Evolutionary conservation across 1,140 invertebrate genomes (phyloP).

Genomic region (Drosophila pallidifrons): DNA sequence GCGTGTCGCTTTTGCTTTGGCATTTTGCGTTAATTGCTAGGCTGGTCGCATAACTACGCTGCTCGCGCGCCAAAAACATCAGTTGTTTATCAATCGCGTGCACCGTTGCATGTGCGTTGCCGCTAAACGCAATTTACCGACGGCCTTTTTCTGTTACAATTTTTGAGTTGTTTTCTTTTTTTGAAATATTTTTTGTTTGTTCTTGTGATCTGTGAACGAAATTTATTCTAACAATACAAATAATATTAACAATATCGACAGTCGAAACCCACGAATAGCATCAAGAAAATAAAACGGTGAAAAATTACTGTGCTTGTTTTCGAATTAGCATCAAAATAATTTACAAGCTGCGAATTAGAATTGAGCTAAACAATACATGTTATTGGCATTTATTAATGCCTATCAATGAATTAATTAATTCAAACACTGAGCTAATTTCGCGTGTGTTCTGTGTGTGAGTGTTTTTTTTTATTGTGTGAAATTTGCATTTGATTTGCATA

Average conservation of each 20-base stretch:
- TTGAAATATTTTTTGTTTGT: conserved; percentile 42
- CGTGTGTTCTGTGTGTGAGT: conserved; percentile 20
- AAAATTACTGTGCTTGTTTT: conserved; percentile 2
- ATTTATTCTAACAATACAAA: conserved; percentile 19
- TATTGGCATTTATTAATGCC: conserved; percentile 37
- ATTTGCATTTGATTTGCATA: conserved; percentile 34
- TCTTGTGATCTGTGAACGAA: conserved; percentile 31
- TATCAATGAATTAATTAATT: conserved; percentile 17
- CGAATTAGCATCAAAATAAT: conserved; percentile 31
- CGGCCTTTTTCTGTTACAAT: conserved; percentile 38
- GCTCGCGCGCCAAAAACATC: conserved; percentile 47
- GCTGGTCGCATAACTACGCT: conserved; percentile 31
- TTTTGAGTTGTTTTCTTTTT: conserved; percentile 39
- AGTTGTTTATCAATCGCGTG: conserved; percentile 55
- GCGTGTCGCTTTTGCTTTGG: background rate
- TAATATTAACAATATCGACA: conserved; percentile 24
- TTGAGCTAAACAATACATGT: conserved; percentile 8
- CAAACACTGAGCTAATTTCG: conserved; percentile 20
- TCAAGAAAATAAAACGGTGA: background rate
- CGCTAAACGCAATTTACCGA: conserved; percentile 35
- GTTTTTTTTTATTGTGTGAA: conserved; percentile 15
- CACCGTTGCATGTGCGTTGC: conserved; percentile 39
- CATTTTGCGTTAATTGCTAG: conserved; percentile 8
- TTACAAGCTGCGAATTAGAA: conserved; percentile 40
- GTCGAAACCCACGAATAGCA: background rate